A percentile compares a stretch with the other conserved stretches of the same genome.
phyloP scores from a whole-genome alignment of 2,113 vertebrate genomes.

The Thamnophis sirtalis region DNA sequence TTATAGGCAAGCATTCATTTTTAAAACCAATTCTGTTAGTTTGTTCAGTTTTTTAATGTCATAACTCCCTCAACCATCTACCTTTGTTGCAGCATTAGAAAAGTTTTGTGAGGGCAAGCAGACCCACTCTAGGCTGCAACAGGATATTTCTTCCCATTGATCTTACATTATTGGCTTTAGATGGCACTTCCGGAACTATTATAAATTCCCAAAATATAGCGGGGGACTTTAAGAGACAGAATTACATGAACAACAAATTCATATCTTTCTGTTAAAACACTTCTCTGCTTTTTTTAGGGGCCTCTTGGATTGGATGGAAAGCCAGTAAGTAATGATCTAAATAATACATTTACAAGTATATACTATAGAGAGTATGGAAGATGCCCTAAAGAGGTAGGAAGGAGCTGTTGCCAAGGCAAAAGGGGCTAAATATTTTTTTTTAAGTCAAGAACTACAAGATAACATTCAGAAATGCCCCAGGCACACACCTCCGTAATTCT shows the following conservation, averaged over 20 bases:
- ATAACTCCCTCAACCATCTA: not conserved
- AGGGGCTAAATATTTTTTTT: not conserved
- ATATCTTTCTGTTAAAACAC: not conserved
- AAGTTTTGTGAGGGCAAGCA: not conserved
- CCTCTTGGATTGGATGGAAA: slow-evolving; percentile 94
- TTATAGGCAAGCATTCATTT: not conserved
- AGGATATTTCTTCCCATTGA: not conserved
- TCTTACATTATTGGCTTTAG: not conserved
- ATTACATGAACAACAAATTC: not conserved
- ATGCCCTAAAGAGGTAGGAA: not conserved
- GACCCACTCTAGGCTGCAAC: not conserved
- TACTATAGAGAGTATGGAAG: not conserved
- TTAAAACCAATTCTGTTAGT: not conserved
- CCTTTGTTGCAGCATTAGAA: not conserved
- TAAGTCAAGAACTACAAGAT: not conserved
- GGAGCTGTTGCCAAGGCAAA: not conserved
- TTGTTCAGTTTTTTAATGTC: not conserved
- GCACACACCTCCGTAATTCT: not conserved
- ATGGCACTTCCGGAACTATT: not conserved
- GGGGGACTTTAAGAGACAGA: not conserved
- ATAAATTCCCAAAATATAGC: not conserved
- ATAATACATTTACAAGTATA: not conserved
- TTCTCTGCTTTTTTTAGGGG: slow-evolving; percentile 72
- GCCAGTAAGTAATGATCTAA: slow-evolving; percentile 80
- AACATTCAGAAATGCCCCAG: not conserved